Evolutionary conservation across 2,888 invertebrate genomes (phyloP).

Genomic region (Cosmopolites sordidus): DNA sequence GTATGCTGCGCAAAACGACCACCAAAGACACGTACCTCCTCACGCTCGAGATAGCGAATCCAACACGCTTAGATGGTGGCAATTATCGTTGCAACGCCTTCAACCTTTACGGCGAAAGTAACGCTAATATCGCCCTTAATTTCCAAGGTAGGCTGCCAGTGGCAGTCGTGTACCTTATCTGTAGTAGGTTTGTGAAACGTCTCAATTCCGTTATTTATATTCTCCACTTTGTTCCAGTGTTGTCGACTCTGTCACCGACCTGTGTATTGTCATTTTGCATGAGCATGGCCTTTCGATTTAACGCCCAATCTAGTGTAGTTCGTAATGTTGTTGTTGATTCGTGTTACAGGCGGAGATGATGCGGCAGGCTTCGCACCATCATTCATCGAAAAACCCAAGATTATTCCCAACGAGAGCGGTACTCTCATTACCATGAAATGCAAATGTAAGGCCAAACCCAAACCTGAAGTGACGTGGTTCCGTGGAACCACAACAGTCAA

Average conservation of each 20-base stretch:
- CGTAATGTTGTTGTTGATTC: slow-evolving; percentile 33
- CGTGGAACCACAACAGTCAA: slow-evolving; percentile 81
- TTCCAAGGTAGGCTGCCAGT: slow-evolving; percentile 81
- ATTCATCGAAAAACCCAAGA: slow-evolving; percentile 97
- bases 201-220: slow-evolving; percentile 39
- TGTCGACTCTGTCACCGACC: slow-evolving; percentile 37
- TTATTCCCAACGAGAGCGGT: slow-evolving; percentile 96
- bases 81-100: slow-evolving; percentile 99
- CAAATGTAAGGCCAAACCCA: slow-evolving; percentile 91
- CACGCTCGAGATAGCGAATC: slow-evolving; percentile 90
- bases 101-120: slow-evolving; percentile 98
- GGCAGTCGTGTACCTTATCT: slow-evolving; percentile 26
- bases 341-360: slow-evolving; percentile 78
- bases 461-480: slow-evolving; percentile 93
- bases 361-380: slow-evolving; percentile 92
- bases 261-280: slow-evolving; percentile 45
- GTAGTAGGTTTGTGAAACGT: slow-evolving; percentile 38
- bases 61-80: slow-evolving; percentile 94
- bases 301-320: slow-evolving; percentile 34
- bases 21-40: slow-evolving; percentile 89
- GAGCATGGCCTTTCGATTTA: slow-evolving; percentile 47
- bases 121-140: slow-evolving; percentile 99
- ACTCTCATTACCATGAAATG: slow-evolving; percentile 97
- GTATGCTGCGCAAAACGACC: slow-evolving; percentile 84
- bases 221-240: slow-evolving; percentile 39